Evolutionary conservation across 2,113 vertebrate species (phyloP).

Genomic region (Sapayoa aenigma): DNA sequence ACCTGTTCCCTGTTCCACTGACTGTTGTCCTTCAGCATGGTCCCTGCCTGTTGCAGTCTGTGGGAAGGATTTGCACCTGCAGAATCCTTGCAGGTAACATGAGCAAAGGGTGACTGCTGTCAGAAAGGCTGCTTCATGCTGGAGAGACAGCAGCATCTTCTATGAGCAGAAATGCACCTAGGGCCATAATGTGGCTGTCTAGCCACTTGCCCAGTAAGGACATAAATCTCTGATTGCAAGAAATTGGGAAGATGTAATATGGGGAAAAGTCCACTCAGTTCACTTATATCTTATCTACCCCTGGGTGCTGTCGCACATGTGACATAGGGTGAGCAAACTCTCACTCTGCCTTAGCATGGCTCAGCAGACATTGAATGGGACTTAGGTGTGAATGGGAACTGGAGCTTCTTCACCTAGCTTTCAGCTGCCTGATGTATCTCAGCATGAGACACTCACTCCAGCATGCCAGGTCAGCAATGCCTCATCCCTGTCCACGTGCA

Average conservation of each 20-base stretch:
- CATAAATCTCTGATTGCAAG: not conserved
- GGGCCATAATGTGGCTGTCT: not conserved
- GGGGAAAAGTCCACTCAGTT: not conserved
- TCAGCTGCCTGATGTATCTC: not conserved
- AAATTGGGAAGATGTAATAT: not conserved
- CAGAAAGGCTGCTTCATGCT: not conserved
- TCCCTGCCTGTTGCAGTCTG: not conserved
- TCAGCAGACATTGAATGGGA: fast-evolving
- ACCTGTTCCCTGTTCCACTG: not conserved
- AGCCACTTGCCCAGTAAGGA: not conserved
- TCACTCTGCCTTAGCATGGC: fast-evolving
- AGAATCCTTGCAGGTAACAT: not conserved
- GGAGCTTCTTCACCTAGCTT: not conserved
- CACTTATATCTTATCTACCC: not conserved
- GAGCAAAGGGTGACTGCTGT: not conserved
- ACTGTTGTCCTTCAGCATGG: fast-evolving
- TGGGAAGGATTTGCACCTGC: not conserved
- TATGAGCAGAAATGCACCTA: not conserved
- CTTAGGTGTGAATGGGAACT: fast-evolving
- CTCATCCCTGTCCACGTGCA: fast-evolving
- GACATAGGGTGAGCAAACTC: not conserved
- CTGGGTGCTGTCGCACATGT: fast-evolving
- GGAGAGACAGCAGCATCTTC: not conserved
- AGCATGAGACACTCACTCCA: fast-evolving
- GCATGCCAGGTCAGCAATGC: fast-evolving